Evolutionary conservation across 2,113 vertebrate genomes (phyloP).

Genomic region (Formicarius rufipectus): DNA sequence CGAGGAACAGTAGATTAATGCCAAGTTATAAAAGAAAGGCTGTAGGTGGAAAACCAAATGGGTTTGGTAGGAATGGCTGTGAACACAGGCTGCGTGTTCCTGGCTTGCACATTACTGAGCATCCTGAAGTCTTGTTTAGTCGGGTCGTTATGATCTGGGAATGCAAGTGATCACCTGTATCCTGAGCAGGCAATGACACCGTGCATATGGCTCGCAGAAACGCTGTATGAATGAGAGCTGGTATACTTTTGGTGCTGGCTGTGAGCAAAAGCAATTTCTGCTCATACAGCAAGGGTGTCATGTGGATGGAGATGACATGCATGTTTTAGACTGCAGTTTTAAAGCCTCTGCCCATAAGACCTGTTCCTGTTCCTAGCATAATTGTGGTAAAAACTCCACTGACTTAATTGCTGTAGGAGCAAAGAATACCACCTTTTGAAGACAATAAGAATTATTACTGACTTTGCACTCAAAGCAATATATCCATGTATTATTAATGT

Average conservation of each 20-base stretch:
- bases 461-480: neutral
- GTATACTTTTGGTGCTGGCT: neutral
- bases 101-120: neutral
- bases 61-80: neutral
- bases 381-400: neutral
- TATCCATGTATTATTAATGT: neutral
- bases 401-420: neutral
- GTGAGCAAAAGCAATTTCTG: neutral
- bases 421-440: neutral
- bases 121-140: neutral
- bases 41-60: neutral
- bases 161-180: neutral
- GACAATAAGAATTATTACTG: neutral
- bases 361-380: neutral
- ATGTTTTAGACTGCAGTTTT: neutral
- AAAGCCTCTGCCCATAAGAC: neutral
- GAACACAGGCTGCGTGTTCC: neutral
- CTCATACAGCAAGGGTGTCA: neutral
- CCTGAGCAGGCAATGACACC: neutral
- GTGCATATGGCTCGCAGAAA: neutral
- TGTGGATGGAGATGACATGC: neutral
- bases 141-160: neutral
- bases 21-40: neutral
- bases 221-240: accelerated
- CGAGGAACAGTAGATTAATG: neutral